Conservation (phyloP, 2,797 vertebrate species). For the Falco peregrinus region DNA sequence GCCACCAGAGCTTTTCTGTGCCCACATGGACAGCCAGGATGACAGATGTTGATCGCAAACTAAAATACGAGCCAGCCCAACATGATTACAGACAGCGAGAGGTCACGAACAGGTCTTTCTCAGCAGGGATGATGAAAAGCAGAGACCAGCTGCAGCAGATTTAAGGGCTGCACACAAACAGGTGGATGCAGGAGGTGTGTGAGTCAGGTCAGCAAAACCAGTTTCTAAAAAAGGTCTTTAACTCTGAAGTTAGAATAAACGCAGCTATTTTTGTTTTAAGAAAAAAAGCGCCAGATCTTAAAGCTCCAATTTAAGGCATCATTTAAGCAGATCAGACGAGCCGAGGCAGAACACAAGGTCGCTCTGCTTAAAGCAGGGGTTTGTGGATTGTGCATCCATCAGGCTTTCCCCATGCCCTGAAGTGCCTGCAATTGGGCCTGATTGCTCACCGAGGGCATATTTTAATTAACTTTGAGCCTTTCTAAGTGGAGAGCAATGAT, state of each 20-base stretch:
- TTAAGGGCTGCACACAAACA: background rate
- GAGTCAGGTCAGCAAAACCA: background rate
- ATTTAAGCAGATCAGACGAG: background rate
- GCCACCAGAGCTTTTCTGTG: background rate
- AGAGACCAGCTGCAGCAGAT: background rate
- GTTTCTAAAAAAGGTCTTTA: background rate
- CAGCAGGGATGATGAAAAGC: fast-evolving
- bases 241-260: background rate
- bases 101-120: fast-evolving
- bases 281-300: background rate
- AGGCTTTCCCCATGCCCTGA: background rate
- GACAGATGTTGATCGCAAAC: background rate
- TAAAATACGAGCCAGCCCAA: background rate
- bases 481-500: background rate
- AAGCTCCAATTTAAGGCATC: background rate
- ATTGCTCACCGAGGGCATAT: background rate
- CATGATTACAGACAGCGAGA: fast-evolving
- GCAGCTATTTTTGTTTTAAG: background rate
- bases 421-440: background rate
- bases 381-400: background rate
- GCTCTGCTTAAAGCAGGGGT: background rate
- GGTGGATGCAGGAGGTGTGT: background rate
- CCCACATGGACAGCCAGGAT: background rate
- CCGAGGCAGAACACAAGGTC: background rate
- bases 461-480: slow-evolving; percentile 29